Base-by-base conservation (phyloP, 2,888 invertebrate genomes). In the Apocheima hispidaria region DNA sequence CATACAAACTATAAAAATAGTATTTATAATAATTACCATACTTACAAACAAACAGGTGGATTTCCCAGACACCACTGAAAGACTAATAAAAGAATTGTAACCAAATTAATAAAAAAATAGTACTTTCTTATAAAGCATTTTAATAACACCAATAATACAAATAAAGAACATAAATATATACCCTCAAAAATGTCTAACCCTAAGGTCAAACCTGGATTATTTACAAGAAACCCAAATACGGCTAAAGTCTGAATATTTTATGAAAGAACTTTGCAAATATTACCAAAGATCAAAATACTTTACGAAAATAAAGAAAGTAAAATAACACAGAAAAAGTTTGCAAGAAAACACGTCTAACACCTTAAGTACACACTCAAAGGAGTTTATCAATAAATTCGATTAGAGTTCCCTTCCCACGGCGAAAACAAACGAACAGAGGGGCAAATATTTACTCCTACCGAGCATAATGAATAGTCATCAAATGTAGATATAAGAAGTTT, bases 341-440 rank as follows among this genome's bases (percentile, higher is more conserved):
- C 28, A 21, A 23, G 18, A 52, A 61, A 62, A 54, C 59, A 63
- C 44, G 28, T 52, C 57, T 61, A 60, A 66, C 65, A 68, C 68
- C 60, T 64, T 63, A 43, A 62, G 71, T 69, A 70, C 68, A 70
- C 44, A 58, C 56, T 52, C 61, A 41, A 54, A 50, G 58, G 63
- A 68, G 71, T 69, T 70, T 71, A 62, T 67, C 66, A 68, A 74
- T 66, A 71, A 67, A 70, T 69, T 66, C 53, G 66, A 70, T 63
- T 72, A 71, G 71, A 78, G 60, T 72, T 70, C 62, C 63, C 66
- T 79, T 77, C 78, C 72, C 79, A 77, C 75, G 63, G 66, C 59
- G 63, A 53, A 74, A 58, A 65, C 66, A 79, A 72, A 72, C 62
- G 69, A 60, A 64, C 65, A 63, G 58, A 56, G 40, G 50, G 63